Percentiles rank a stretch among this genome's conserved stretches.
Conservation (phyloP, 2,113 vertebrate species). For the Pelecanoides urinatrix region DNA sequence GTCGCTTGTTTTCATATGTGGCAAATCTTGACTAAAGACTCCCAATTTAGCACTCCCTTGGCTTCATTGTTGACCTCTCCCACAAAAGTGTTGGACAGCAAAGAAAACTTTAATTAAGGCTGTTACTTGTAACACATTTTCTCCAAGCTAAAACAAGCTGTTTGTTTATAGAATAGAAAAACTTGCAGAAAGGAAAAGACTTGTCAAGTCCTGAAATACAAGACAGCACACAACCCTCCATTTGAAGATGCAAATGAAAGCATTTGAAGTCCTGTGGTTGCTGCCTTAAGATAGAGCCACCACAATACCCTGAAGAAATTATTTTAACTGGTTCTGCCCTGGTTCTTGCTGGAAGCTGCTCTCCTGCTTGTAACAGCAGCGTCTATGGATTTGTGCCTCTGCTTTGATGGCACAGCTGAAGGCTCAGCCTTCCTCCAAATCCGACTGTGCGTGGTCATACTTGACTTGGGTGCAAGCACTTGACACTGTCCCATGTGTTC, state of each 20-base stretch:
- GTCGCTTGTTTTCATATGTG: accelerated
- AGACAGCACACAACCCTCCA: neutral
- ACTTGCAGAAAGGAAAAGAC: neutral
- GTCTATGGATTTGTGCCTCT: neutral
- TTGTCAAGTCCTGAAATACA: neutral
- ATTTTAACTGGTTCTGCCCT: neutral
- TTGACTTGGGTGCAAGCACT: neutral
- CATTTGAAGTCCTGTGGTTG: neutral
- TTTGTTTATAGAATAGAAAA: neutral
- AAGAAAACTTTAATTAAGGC: neutral
- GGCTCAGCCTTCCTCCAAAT: neutral
- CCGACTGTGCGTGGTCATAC: accelerated
- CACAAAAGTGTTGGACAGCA: neutral
- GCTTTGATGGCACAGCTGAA: neutral
- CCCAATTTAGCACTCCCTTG: neutral
- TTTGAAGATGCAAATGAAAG: neutral
- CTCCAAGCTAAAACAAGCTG: neutral
- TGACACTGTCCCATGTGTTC: neutral
- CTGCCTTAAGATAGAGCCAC: neutral
- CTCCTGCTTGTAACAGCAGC: accelerated
- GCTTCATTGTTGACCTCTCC: neutral
- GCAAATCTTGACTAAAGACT: neutral
- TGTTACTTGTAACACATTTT: neutral
- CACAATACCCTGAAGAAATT: neutral
- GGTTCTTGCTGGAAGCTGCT: neutral